Evolutionary conservation across 1,140 invertebrate genomes (phyloP).

Genomic region (Lepidurus packardi): DNA sequence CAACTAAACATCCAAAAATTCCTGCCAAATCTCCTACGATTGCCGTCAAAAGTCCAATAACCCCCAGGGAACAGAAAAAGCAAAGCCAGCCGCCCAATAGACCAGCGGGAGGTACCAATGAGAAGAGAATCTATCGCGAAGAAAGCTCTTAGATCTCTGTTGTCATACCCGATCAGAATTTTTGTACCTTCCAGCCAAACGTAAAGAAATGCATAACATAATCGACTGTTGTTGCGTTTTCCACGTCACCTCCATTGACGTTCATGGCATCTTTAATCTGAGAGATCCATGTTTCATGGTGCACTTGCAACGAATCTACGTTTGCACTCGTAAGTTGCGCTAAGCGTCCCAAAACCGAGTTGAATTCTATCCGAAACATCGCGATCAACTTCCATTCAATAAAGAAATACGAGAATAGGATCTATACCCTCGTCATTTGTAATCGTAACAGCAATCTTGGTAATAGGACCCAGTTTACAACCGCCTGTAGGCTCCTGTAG

Average conservation of each 20-base stretch:
- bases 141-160: conserved; percentile 21
- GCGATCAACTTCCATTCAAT: neutral
- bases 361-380: conserved; percentile 50
- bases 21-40: conserved; percentile 58
- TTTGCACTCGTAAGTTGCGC: conserved; percentile 55
- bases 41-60: conserved; percentile 57
- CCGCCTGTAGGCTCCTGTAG: conserved; percentile 52
- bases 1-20: conserved; percentile 60
- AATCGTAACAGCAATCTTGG: conserved; percentile 58
- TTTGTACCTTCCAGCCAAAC: conserved; percentile 54
- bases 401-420: neutral
- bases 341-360: conserved; percentile 54
- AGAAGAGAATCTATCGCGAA: conserved; percentile 51
- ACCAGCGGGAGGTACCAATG: conserved; percentile 54
- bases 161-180: neutral
- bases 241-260: conserved; percentile 59
- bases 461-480: conserved; percentile 53
- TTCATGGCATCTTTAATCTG: conserved; percentile 58
- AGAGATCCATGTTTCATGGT: conserved; percentile 53
- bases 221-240: conserved; percentile 52
- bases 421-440: conserved; percentile 58
- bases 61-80: conserved; percentile 52
- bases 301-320: conserved; percentile 52
- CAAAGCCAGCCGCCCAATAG: conserved; percentile 57
- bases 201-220: conserved; percentile 64